Evolutionary conservation across 2,113 vertebrate species (phyloP), one percentile per base, ranked within the genome.

Genomic region (Odocoileus virginianus): DNA sequence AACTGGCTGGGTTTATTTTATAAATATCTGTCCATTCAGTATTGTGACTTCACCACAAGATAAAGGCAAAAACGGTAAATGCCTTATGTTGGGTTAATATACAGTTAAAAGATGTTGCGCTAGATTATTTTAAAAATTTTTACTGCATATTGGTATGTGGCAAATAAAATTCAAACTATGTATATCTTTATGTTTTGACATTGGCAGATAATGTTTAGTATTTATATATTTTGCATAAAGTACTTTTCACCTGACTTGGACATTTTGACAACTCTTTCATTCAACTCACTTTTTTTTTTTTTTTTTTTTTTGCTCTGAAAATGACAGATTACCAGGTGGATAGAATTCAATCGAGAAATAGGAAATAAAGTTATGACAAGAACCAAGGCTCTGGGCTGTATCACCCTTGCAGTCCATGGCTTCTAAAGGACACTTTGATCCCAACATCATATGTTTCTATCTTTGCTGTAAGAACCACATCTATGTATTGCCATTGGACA

Each of bases 1-100:
- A 96, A 8, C 11, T 92, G 30, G 19, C 13, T 94, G 33, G 12
- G 10, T 58, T 93, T 89, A 85, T 92, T 91, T 92, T 45, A 76
- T 60, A 96, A 89, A 95, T 8, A 91, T 74, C 21, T 96, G 54
- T 81, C 23, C 30, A 89, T 92, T 96, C 43, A 83, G 14, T 88
- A 71, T 36, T 86, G 25, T 95, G 55, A 86, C 33, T 61, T 96
- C 14, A 54, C 30, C 28, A 25, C 40, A 45, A 96, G 47, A 57
- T 52, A 91, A 30, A 86, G 55, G 55, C 25, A 92, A 90, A 84
- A 96, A 60, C 27, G 45, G 33, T 12, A 47, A 7, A 57, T 45
- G 21, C 2, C 8, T 55, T 93, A 14, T 2, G 60, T 2, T 57
- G 50, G 13, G 36, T 60, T 89, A 81, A n/a, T 47, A 93, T 3